Evolutionary conservation across 1,140 invertebrate genomes (phyloP).

Genomic region (Euwallacea similis): DNA sequence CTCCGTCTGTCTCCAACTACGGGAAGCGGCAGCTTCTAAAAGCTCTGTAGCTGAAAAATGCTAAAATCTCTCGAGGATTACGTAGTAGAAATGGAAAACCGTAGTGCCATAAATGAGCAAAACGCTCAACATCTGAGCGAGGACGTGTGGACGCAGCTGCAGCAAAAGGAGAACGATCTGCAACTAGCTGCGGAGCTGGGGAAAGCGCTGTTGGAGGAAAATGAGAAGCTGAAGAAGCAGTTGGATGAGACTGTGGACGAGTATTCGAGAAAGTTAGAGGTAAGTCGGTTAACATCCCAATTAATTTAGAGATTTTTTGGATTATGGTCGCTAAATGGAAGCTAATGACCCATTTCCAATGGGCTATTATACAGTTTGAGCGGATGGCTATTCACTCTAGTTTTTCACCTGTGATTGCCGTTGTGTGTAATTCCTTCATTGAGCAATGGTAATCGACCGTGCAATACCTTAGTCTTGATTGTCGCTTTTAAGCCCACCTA

Average conservation of each 20-base stretch:
- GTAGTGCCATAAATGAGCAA: conserved; percentile 48
- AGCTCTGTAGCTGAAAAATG: conserved; percentile 32
- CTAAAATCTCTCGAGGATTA: conserved; percentile 51
- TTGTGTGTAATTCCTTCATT: background rate
- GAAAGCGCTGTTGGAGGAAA: conserved; percentile 91
- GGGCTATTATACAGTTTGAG: background rate
- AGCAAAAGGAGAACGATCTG: conserved; percentile 91
- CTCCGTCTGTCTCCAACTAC: too few relatives aligned
- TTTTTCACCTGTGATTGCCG: too few relatives aligned
- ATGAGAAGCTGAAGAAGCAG: conserved; percentile 86
- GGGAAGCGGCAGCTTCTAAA: background rate
- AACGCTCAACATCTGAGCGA: conserved; percentile 56
- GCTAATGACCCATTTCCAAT: conserved; percentile 7
- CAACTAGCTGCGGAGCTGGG: conserved; percentile 92
- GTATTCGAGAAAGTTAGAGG: conserved; percentile 91
- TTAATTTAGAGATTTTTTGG: too few relatives aligned
- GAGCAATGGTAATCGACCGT: conserved; percentile 7
- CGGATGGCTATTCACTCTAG: too few relatives aligned
- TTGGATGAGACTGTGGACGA: conserved; percentile 85
- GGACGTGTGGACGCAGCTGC: conserved; percentile 80
- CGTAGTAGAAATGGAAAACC: conserved; percentile 53
- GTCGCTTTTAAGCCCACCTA: too few relatives aligned
- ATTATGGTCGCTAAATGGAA: too few relatives aligned
- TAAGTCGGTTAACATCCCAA: conserved; percentile 56
- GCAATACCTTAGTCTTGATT: background rate